These are phyloP conservation scores for Cistogaster globosa DNA, from an alignment of 2,888 invertebrate genomes.

Conservation along the genomic window DNA sequence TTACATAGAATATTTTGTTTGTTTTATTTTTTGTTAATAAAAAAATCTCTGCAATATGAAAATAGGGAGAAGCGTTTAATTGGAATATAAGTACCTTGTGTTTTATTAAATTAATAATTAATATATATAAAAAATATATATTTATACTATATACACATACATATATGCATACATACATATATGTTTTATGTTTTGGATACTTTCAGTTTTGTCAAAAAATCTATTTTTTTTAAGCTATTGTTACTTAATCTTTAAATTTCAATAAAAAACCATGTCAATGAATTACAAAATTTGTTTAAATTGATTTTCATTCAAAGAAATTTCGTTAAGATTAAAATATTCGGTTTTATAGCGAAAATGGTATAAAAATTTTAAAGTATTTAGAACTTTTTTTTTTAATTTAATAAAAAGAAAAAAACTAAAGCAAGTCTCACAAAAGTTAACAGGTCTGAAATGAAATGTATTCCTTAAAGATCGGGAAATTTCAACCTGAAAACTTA, in stretches of 20 bases:
- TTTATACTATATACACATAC: too few relatives aligned
- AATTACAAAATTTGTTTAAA: constrained; percentile 12
- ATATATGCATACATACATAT: neutral
- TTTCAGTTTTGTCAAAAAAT: constrained; percentile 49
- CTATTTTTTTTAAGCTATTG: constrained; percentile 62
- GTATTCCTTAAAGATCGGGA: too few relatives aligned
- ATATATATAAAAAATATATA: neutral
- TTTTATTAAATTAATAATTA: constrained; percentile 30
- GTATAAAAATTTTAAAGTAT: too few relatives aligned
- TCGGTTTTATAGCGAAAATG: too few relatives aligned
- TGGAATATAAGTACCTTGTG: constrained; percentile 70
- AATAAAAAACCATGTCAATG: constrained; percentile 43
- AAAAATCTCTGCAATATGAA: constrained; percentile 60
- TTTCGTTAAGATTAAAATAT: too few relatives aligned
- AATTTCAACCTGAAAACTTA: too few relatives aligned
- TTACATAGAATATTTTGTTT: constrained; percentile 75
- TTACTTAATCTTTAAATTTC: constrained; percentile 68
- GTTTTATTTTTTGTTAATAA: constrained; percentile 44
- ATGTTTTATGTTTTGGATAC: constrained; percentile 36
- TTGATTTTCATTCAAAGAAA: neutral
- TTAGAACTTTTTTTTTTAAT: too few relatives aligned
- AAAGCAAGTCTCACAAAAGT: too few relatives aligned
- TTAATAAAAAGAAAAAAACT: too few relatives aligned
- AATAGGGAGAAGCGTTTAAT: constrained; percentile 53
- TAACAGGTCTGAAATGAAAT: too few relatives aligned